Evolutionary conservation across 2,113 vertebrate genomes (phyloP), one percentile per base, ranked within the genome.

Genomic region (Caretta caretta): DNA sequence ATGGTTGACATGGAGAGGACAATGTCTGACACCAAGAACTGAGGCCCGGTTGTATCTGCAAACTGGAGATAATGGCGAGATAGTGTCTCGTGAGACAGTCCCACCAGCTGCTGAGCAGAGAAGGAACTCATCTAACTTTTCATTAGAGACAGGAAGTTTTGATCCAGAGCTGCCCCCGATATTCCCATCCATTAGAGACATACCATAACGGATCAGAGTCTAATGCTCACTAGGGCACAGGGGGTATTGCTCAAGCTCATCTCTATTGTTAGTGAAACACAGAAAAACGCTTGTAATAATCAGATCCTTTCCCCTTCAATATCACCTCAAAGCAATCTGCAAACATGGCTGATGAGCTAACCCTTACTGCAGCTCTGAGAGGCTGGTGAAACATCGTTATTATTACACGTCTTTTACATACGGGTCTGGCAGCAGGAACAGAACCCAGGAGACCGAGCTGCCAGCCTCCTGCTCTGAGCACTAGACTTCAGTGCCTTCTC

Each of bases 81-180:
- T 8, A 9, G 13, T 2, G 1, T 54, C 46, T 12, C 84, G 62
- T 57, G 72, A 53, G 22, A 65, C 81, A 56, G 65, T 62, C n/a
- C 92, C 86, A 29, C 88, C 89, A 92, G 90, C 65, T 81, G 93
- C 90, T 29, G 10, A 91, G 86, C 72, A 8, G 0, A 90, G 86
- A 78, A 10, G 0, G 72, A 79, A 91, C 83, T 97, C 75, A 50
- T 27, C 80, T 87, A 48, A 84, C 83, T 95, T 48, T 90, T 81
- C 80, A 53, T 56, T 88, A 87, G 75, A 81, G 83, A 56, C 0
- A 1, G 59, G 80, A 87, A 86, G 57, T 95, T 91, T 31, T 25
- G 84, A 82, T 96, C 95, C 97, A 96, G 97, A 97, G 50, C 50
- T 94, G 89, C 51, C 82, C 82, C 65, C 0, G 0, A 88, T 38